phyloP scores from a whole-genome alignment of 1,140 invertebrate species.

The Dreissena rostriformis region DNA sequence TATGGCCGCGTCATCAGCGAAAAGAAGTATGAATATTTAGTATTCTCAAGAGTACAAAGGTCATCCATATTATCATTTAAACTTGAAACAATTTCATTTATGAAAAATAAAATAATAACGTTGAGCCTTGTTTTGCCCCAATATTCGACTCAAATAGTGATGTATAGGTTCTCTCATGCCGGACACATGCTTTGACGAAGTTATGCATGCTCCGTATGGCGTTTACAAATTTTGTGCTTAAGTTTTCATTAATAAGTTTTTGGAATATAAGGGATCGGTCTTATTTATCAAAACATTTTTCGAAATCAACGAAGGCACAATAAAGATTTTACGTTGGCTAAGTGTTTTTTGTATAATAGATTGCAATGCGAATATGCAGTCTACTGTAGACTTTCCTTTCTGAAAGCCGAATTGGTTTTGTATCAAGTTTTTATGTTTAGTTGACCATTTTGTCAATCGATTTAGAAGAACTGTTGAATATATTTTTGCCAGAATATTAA shows the following conservation, averaged over 20 bases:
- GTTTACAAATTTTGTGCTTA: constrained; percentile 16
- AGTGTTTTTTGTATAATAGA: constrained; percentile 30
- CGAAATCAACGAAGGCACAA: not conserved
- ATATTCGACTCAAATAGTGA: constrained; percentile 31
- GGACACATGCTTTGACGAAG: constrained; percentile 11
- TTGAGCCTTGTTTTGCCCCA: constrained; percentile 39
- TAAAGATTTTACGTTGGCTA: not conserved
- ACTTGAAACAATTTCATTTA: constrained; percentile 20
- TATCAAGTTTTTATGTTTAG: not conserved
- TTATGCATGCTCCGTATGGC: constrained; percentile 14
- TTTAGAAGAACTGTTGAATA: constrained; percentile 31
- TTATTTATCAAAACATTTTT: constrained; percentile 34
- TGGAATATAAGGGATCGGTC: constrained; percentile 14
- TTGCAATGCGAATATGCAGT: constrained; percentile 30
- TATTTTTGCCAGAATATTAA: constrained; percentile 20
- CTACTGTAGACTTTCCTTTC: constrained; percentile 10
- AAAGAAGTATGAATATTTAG: constrained; percentile 18
- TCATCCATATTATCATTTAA: constrained; percentile 21
- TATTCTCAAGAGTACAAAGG: constrained; percentile 4
- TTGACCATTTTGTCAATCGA: constrained; percentile 6
- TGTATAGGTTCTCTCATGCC: not conserved
- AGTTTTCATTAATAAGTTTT: constrained; percentile 10
- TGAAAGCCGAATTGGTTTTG: not conserved
- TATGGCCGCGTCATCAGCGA: constrained; percentile 9
- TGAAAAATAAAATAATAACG: constrained; percentile 27